Evolutionary conservation across 2,888 invertebrate species (phyloP).

Genomic region (Thysanoteuthis rhombus): DNA sequence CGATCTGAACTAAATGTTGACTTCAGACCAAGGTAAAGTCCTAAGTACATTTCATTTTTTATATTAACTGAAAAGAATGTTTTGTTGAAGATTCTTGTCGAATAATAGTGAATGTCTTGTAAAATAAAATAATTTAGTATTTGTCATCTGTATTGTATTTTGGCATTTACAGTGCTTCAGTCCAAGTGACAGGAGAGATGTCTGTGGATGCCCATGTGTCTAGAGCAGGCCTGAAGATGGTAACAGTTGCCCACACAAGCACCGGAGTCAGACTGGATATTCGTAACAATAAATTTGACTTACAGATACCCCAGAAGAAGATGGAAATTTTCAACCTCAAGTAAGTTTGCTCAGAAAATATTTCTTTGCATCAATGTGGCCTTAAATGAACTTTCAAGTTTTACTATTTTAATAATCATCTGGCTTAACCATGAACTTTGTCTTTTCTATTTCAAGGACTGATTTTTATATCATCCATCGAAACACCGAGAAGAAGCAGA

Average conservation of each 20-base stretch:
- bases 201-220: constrained; percentile 83
- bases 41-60: background rate
- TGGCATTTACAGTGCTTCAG: constrained; percentile 76
- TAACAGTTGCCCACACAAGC: constrained; percentile 85
- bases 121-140: too few species aligned
- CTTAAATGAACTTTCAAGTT: background rate
- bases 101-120: too few species aligned
- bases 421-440: background rate
- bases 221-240: constrained; percentile 83
- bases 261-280: constrained; percentile 82
- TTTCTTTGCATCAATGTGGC: background rate
- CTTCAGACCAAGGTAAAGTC: constrained; percentile 79
- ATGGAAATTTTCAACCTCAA: constrained; percentile 84
- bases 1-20: constrained; percentile 82
- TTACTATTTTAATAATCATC: background rate
- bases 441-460: constrained; percentile 48
- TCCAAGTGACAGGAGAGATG: constrained; percentile 87
- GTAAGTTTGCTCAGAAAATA: constrained; percentile 42
- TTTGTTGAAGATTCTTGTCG: background rate
- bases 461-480: constrained; percentile 59
- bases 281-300: constrained; percentile 76
- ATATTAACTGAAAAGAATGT: background rate
- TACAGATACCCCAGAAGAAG: constrained; percentile 82
- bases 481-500: constrained; percentile 75
- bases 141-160: background rate